Base-by-base conservation (phyloP, 2,888 invertebrate species). In the Malthinus flaveolus region DNA sequence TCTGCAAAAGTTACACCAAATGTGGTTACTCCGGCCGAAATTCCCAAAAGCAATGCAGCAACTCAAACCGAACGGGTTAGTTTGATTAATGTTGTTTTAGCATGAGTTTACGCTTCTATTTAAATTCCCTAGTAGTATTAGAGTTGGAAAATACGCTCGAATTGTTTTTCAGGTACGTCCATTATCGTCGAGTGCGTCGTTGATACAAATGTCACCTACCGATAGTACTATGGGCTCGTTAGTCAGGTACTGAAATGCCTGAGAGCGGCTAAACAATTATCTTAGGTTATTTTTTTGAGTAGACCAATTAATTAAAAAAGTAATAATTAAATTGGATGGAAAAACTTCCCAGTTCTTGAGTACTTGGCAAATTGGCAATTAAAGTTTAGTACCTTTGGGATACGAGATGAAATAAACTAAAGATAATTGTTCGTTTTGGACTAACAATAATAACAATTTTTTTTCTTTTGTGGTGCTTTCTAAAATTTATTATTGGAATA, bases 21-120 rank as follows among this genome's bases (percentile, higher is more conserved):
- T 48, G 76, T 77, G 11, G 77, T 77, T 39, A 74, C 73, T 44
- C 62, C 68, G 67, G 75, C 79, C 61, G 77, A 74, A 58, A 82
- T 81, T 73, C 85, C 87, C 74, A 87, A 85, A 67, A 87, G 87
- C 75, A 91, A 90, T 78, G 90, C 89, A 67, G 90, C 93, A 72
- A 93, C 93, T 71, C 93, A 93, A 82, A 93, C 93, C 32, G 93
- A 93, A 77, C 85, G 91, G 86, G 92, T 93, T 81, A 75, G 78
- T 23, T 23, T 5, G 5, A 68, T 9, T 11, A 35, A 10, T 35
- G 2, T 35, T 35, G 3, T 35, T 35, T 35, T n/a, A 10, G 36
- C 36, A n/a, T 35, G 10, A 35, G 11, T 35, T n/a, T 10, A 3
- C 6, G 11, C n/a, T 11, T 10, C 6, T 35, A 35, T 23, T 23